Conservation (phyloP, 2,113 vertebrate species). For the Eretmochelys imbricata region DNA sequence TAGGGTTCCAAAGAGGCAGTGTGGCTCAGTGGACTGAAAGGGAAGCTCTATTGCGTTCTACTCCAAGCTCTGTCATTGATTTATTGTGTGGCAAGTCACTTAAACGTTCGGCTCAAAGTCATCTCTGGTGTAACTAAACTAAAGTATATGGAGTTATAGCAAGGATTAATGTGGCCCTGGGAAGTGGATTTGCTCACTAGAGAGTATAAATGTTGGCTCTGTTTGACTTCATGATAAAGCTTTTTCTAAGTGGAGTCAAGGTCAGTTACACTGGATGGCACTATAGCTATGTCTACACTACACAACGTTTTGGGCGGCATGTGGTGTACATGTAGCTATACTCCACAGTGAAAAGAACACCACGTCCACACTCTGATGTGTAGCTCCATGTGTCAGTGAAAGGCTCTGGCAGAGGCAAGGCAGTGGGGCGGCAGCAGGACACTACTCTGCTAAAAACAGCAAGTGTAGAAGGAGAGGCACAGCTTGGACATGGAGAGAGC, state of each 20-base stretch:
- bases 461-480: background rate
- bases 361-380: background rate
- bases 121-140: background rate
- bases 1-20: background rate
- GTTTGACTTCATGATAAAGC: background rate
- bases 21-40: background rate
- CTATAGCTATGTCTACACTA: background rate
- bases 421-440: background rate
- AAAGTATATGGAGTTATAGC: fast-evolving
- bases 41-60: background rate
- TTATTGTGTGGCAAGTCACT: background rate
- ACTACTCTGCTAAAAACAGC: background rate
- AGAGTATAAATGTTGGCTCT: fast-evolving
- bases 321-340: background rate
- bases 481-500: too few species aligned
- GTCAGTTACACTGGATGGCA: background rate
- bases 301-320: background rate
- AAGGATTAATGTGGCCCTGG: background rate
- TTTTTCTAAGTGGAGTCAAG: background rate
- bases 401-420: background rate
- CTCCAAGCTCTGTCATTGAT: background rate
- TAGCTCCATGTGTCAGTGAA: background rate
- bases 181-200: background rate
- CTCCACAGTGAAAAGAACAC: background rate
- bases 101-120: background rate